A percentile compares a stretch with the other conserved stretches of the same genome.
Conservation (phyloP, 2,888 invertebrate species). For the Macropis europaea region DNA sequence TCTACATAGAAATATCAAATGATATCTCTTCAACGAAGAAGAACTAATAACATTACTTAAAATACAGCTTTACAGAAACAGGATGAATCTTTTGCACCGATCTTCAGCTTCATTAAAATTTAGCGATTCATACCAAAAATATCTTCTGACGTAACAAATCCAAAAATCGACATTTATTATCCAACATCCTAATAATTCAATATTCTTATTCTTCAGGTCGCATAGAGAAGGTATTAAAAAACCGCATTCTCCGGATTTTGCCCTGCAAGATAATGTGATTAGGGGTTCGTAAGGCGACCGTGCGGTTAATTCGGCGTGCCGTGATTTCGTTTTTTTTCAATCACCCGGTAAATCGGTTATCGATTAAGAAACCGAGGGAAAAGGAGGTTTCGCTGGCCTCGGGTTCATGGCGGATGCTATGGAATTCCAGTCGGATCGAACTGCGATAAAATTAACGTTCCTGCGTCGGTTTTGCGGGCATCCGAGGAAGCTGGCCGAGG, state of each 20-base stretch:
- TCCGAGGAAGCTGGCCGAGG: slow-evolving; percentile 26
- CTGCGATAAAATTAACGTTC: slow-evolving; percentile 53
- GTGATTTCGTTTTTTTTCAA: slow-evolving; percentile 37
- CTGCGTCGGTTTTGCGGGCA: slow-evolving; percentile 12
- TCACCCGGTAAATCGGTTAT: slow-evolving; percentile 54
- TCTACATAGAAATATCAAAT: no score
- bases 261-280: slow-evolving; percentile 12
- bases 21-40: no score
- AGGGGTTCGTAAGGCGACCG: not conserved
- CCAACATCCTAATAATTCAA: no score
- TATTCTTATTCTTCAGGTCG: not conserved
- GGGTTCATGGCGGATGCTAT: slow-evolving; percentile 13
- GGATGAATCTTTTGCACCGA: no score
- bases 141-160: no score
- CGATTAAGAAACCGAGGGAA: slow-evolving; percentile 32
- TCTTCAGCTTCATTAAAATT: no score
- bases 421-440: slow-evolving; percentile 47
- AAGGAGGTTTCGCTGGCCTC: not conserved
- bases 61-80: no score
- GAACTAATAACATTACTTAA: no score
- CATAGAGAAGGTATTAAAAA: no score
- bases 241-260: not conserved
- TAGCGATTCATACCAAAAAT: no score
- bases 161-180: no score
- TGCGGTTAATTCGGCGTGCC: slow-evolving; percentile 25